Evolutionary conservation across 2,888 invertebrate species (phyloP).

Genomic region (Elegia similella): DNA sequence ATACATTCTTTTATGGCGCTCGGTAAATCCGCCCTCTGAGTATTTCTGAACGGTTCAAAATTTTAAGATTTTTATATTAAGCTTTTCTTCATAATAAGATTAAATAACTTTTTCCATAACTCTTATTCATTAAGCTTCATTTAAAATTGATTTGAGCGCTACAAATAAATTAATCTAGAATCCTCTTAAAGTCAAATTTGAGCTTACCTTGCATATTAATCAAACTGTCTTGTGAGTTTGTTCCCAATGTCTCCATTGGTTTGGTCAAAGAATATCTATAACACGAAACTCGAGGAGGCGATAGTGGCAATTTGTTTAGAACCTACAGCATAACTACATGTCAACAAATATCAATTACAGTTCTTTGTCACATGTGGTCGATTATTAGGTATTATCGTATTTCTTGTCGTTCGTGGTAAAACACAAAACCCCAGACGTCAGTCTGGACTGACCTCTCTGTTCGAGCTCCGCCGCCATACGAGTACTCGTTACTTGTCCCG

Average conservation of each 20-base stretch:
- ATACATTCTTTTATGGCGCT: slow-evolving; percentile 9
- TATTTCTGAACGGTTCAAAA: not conserved
- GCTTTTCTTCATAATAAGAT: not conserved
- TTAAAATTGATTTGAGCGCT: not conserved
- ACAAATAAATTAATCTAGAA: not conserved
- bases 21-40: not conserved
- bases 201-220: not conserved
- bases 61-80: not conserved
- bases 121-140: not conserved
- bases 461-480: no score
- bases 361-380: not conserved
- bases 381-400: no score
- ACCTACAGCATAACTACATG: not conserved
- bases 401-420: no score
- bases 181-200: not conserved
- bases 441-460: no score
- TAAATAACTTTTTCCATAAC: not conserved
- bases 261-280: not conserved
- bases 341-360: not conserved
- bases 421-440: no score
- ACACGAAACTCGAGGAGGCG: not conserved
- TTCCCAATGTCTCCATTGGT: not conserved
- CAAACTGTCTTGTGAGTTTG: not conserved
- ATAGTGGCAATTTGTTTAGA: not conserved
- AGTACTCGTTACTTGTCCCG: no score